Percentiles rank a stretch among this genome's conserved stretches.
These are phyloP conservation scores for Lutraria lutraria DNA, from an alignment of 2,888 invertebrate species.

Conservation along the genomic window DNA sequence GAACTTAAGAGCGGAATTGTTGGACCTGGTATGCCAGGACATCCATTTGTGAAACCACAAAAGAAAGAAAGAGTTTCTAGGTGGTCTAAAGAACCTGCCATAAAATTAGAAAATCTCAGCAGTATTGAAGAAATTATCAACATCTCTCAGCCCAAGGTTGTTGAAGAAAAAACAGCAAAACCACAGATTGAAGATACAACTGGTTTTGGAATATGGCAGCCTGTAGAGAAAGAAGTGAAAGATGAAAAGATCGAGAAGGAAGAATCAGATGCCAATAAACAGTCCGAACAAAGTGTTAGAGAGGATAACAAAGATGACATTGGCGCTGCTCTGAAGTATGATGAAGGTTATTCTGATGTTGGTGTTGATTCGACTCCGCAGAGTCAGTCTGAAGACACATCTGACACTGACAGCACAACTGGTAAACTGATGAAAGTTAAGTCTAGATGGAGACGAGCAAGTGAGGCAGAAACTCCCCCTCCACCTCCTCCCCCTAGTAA, in stretches of 20 bases:
- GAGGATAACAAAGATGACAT: not conserved
- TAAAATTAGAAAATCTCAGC: not conserved
- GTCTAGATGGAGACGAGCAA: conserved; percentile 81
- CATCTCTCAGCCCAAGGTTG: not conserved
- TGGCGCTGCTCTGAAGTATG: not conserved
- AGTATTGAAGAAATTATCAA: not conserved
- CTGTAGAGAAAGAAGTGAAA: conserved; percentile 14
- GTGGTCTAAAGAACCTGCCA: not conserved
- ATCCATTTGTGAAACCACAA: conserved; percentile 36
- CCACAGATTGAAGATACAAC: not conserved
- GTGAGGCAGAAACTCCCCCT: conserved; percentile 78
- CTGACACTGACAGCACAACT: conserved; percentile 50
- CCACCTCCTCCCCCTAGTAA: conserved; percentile 58
- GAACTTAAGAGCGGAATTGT: conserved; percentile 31
- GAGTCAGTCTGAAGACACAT: conserved; percentile 43
- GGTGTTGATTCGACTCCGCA: conserved; percentile 47
- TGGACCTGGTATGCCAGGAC: conserved; percentile 57
- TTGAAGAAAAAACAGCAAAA: not conserved
- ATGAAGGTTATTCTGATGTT: conserved; percentile 6
- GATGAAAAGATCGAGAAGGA: not conserved
- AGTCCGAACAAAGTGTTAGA: not conserved
- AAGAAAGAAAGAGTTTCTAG: conserved; percentile 5
- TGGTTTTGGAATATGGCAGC: conserved; percentile 44
- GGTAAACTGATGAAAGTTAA: conserved; percentile 79
- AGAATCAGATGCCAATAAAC: not conserved